A percentile compares a stretch with the other conserved stretches of the same genome.
Evolutionary conservation across 2,888 invertebrate genomes (phyloP).

Genomic region (Eledona agricola): DNA sequence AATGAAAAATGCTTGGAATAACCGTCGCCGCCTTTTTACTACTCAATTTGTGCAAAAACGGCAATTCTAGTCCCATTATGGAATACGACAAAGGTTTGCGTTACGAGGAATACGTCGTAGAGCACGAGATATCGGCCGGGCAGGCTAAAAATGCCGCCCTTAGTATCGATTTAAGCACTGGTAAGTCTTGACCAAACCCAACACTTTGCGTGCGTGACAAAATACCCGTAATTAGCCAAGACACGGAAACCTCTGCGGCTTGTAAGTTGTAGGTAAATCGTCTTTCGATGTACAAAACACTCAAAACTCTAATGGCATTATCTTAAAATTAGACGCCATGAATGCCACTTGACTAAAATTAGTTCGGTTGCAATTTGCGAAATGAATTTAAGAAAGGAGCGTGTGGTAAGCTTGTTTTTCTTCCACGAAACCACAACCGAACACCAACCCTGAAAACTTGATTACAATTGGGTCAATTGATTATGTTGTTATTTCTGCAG

Average conservation of each 20-base stretch:
- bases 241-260: slow-evolving; percentile 9
- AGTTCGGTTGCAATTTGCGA: too few relatives aligned
- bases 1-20: slow-evolving; percentile 45
- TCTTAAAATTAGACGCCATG: slow-evolving; percentile 22
- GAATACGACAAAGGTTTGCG: slow-evolving; percentile 49
- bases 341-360: slow-evolving; percentile 11
- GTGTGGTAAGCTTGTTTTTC: too few relatives aligned
- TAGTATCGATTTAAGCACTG: slow-evolving; percentile 61
- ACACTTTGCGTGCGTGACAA: slow-evolving; percentile 13
- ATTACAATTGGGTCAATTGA: too few relatives aligned
- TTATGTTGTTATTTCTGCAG: slow-evolving; percentile 48
- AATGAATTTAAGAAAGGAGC: too few relatives aligned
- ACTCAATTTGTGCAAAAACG: slow-evolving; percentile 30
- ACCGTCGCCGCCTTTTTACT: slow-evolving; percentile 40
- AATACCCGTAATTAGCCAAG: slow-evolving; percentile 4
- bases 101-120: slow-evolving; percentile 70
- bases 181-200: slow-evolving; percentile 53
- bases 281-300: neutral
- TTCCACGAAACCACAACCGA: too few relatives aligned
- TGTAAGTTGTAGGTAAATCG: neutral
- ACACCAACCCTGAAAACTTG: too few relatives aligned
- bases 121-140: slow-evolving; percentile 69
- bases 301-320: neutral
- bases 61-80: slow-evolving; percentile 43
- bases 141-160: slow-evolving; percentile 68